These are phyloP conservation scores for Hymenopus coronatus DNA, from an alignment of 2,888 invertebrate species.

Conservation along the genomic window DNA sequence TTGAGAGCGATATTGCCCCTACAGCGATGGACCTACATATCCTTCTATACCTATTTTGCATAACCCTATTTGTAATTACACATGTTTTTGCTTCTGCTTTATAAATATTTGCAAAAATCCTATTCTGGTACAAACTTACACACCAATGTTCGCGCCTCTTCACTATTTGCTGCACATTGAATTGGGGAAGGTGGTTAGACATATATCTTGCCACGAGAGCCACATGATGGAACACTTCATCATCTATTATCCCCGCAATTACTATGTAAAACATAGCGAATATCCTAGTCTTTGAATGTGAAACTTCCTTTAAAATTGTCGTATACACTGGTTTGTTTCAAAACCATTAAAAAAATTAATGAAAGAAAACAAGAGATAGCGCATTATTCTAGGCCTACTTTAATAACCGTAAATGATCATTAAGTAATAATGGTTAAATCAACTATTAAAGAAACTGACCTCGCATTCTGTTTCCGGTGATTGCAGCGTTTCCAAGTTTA, in stretches of 20 bases:
- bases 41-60: neutral
- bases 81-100: neutral
- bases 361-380: too few relatives aligned
- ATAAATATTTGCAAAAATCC: constrained; percentile 28
- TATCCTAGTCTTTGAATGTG: neutral
- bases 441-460: too few relatives aligned
- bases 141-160: constrained; percentile 53
- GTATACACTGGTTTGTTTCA: too few relatives aligned
- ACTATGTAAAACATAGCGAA: constrained; percentile 49
- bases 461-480: too few relatives aligned
- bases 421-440: too few relatives aligned
- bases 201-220: constrained; percentile 56
- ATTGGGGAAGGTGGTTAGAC: constrained; percentile 53
- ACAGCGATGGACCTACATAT: neutral
- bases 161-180: constrained; percentile 53
- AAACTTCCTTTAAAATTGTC: too few relatives aligned
- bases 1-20: too few relatives aligned
- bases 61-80: neutral
- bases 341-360: too few relatives aligned
- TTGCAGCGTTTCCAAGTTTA: too few relatives aligned
- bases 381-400: too few relatives aligned
- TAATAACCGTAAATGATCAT: too few relatives aligned
- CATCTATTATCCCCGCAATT: constrained; percentile 56
- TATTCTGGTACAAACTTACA: constrained; percentile 42
- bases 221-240: constrained; percentile 53